Conservation (phyloP, 1,140 invertebrate genomes). For the Drosophila navojoa region DNA sequence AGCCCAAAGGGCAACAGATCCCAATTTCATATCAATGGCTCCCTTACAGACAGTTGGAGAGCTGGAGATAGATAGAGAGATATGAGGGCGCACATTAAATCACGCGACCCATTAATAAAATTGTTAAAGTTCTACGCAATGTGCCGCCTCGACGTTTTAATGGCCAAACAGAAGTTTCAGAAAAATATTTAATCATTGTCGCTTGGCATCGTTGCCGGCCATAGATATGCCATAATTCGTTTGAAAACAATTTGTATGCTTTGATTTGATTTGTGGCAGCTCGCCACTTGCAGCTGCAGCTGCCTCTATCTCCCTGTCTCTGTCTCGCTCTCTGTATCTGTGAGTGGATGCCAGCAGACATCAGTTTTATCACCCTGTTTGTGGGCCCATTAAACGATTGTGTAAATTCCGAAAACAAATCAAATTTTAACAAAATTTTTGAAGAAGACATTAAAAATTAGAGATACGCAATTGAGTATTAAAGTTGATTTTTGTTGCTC, state of each 20-base stretch:
- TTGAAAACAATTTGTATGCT: slow-evolving; percentile 75
- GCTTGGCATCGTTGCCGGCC: slow-evolving; percentile 45
- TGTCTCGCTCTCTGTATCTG: background rate
- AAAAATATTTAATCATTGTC: slow-evolving; percentile 77
- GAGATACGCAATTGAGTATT: slow-evolving; percentile 23
- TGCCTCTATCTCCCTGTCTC: background rate
- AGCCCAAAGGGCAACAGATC: slow-evolving; percentile 20
- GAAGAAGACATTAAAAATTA: slow-evolving; percentile 62
- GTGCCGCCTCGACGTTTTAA: slow-evolving; percentile 36
- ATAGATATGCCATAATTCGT: slow-evolving; percentile 76
- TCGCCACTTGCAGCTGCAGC: background rate
- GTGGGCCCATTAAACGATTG: slow-evolving; percentile 70
- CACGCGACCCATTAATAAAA: slow-evolving; percentile 79
- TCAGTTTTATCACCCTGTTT: slow-evolving; percentile 58
- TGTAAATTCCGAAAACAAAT: slow-evolving; percentile 71
- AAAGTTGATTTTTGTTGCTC: background rate
- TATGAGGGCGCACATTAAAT: slow-evolving; percentile 64
- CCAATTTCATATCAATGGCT: slow-evolving; percentile 47
- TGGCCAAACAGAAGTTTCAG: slow-evolving; percentile 63
- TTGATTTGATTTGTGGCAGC: slow-evolving; percentile 66
- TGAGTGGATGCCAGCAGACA: slow-evolving; percentile 18
- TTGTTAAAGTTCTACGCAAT: slow-evolving; percentile 53
- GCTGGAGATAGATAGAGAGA: slow-evolving; percentile 6
- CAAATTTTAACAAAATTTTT: slow-evolving; percentile 45
- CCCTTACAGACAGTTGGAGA: slow-evolving; percentile 24